These are phyloP conservation scores for Styela clava DNA, from an alignment of 23 tunicate species.

Conservation along the genomic window DNA sequence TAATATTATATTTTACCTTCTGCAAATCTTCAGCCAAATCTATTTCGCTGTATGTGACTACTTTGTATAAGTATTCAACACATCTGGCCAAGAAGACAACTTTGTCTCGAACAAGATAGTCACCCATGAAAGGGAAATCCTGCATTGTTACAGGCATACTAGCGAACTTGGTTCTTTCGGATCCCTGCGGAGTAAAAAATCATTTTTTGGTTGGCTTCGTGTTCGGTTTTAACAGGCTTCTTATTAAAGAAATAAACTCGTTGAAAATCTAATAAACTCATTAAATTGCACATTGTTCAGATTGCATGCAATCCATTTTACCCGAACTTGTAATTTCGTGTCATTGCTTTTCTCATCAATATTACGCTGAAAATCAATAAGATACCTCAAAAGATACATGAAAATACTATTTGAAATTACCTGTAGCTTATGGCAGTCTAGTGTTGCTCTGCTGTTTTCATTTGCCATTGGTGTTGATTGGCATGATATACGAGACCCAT, in stretches of 20 bases:
- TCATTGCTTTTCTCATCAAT: too few species aligned
- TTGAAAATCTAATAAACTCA: too few species aligned
- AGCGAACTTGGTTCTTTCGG: neutral
- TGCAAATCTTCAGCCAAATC: neutral
- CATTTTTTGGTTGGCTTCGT: too few species aligned
- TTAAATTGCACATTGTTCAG: too few species aligned
- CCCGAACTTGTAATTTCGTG: too few species aligned
- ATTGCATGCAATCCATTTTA: too few species aligned
- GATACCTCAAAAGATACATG: too few species aligned
- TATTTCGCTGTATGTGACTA: neutral
- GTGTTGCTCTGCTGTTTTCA: neutral
- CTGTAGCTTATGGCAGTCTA: neutral
- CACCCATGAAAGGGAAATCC: conserved; percentile 20
- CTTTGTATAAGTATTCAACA: neutral
- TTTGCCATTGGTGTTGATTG: conserved; percentile 3
- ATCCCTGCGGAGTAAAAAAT: neutral
- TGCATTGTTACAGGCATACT: neutral
- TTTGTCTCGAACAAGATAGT: neutral
- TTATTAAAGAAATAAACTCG: too few species aligned
- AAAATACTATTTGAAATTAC: too few species aligned
- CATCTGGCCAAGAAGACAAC: neutral
- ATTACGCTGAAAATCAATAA: too few species aligned
- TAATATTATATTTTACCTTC: too few species aligned
- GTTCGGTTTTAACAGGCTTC: too few species aligned
- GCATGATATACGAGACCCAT: neutral